These are phyloP conservation scores for Brachionichthys hirsutus DNA, from an alignment of 2,113 vertebrate species.

Conservation along the genomic window DNA sequence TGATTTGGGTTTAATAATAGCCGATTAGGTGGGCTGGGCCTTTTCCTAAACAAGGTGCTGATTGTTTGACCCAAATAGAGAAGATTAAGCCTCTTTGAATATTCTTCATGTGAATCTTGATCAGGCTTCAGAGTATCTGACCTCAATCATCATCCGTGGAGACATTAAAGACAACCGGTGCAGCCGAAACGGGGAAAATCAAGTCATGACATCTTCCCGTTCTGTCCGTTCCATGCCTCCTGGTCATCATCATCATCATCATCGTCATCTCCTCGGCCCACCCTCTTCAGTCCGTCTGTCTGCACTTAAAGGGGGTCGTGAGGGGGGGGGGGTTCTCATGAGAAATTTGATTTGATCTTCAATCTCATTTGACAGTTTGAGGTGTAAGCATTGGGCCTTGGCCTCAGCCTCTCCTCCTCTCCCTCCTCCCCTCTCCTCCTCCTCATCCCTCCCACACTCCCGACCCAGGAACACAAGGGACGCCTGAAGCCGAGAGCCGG, in stretches of 20 bases:
- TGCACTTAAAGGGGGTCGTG: background rate
- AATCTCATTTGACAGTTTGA: slow-evolving; percentile 93
- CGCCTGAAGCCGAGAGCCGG: slow-evolving; percentile 81
- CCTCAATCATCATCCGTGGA: slow-evolving; percentile 12
- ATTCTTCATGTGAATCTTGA: slow-evolving; percentile 15
- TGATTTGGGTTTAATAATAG: slow-evolving; percentile 14
- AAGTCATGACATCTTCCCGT: slow-evolving; percentile 23
- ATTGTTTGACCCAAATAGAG: slow-evolving; percentile 54
- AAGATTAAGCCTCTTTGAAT: slow-evolving; percentile 15
- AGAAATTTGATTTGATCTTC: slow-evolving; percentile 19
- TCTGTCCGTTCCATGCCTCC: slow-evolving; percentile 27
- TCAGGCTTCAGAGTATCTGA: slow-evolving; percentile 19
- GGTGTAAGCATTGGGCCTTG: slow-evolving; percentile 69
- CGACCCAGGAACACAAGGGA: slow-evolving; percentile 84
- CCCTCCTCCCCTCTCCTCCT: slow-evolving; percentile 63
- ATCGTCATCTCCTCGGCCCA: slow-evolving; percentile 22
- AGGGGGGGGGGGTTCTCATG: background rate
- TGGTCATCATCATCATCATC: slow-evolving; percentile 34
- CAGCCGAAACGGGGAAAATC: background rate
- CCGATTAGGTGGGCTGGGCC: slow-evolving; percentile 1
- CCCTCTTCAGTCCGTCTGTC: slow-evolving; percentile 18
- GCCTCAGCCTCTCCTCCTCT: slow-evolving; percentile 47
- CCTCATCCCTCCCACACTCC: slow-evolving; percentile 77
- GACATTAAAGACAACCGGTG: background rate
- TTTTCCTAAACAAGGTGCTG: slow-evolving; percentile 13